Evolutionary conservation across 2,888 invertebrate species (phyloP).

Genomic region (Papilio elwesi): DNA sequence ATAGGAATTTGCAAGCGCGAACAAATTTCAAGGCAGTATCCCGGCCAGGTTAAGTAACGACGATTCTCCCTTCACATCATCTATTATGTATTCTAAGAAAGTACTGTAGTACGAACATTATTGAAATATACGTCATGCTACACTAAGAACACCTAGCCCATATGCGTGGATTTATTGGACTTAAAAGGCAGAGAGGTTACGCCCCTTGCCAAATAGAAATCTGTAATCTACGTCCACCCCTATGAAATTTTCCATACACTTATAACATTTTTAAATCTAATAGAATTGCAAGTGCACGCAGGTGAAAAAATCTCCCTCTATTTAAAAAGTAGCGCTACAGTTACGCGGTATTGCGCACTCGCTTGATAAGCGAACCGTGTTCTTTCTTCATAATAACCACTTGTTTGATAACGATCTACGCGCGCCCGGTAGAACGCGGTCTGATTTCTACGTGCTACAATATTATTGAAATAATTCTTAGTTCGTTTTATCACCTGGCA

Average conservation of each 20-base stretch:
- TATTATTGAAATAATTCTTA: slow-evolving; percentile 31
- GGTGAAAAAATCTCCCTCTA: background rate
- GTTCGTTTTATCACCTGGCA: background rate
- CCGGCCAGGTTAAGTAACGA: slow-evolving; percentile 1
- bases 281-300: background rate
- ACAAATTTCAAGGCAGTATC: slow-evolving; percentile 13
- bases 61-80: background rate
- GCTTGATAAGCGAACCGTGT: slow-evolving; percentile 30
- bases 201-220: too few species aligned
- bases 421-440: background rate
- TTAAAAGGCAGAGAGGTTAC: too few species aligned
- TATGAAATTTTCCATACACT: too few species aligned
- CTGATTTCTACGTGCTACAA: slow-evolving; percentile 26
- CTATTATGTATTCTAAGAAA: background rate
- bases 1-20: slow-evolving; percentile 21
- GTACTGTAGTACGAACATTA: too few species aligned
- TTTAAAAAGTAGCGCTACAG: slow-evolving; percentile 25
- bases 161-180: too few species aligned
- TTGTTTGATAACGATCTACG: slow-evolving; percentile 27
- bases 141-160: too few species aligned
- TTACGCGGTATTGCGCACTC: slow-evolving; percentile 21
- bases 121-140: too few species aligned
- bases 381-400: slow-evolving; percentile 22
- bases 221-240: too few species aligned
- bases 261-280: too few species aligned